Conservation (phyloP, 2,888 invertebrate genomes). For the Dorcus hopei region DNA sequence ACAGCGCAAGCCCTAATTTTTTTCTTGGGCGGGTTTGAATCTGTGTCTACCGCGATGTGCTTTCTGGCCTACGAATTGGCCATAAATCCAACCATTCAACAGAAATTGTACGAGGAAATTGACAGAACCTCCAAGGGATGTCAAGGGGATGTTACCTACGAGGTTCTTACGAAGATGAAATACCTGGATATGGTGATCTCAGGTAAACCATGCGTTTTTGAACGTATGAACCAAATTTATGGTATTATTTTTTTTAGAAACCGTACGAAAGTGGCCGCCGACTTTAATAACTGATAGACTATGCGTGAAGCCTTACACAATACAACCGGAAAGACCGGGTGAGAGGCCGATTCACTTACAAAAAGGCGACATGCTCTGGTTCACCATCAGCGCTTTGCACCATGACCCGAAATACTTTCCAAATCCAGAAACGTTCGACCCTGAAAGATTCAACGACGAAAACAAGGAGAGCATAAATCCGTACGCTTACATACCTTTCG, state of each 20-base stretch:
- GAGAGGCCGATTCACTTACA: slow-evolving; percentile 23
- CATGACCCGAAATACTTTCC: slow-evolving; percentile 34
- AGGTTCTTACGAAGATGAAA: slow-evolving; percentile 53
- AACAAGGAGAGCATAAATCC: slow-evolving; percentile 53
- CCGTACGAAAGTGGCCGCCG: slow-evolving; percentile 35
- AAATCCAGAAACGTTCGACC: slow-evolving; percentile 38
- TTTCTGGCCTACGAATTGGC: slow-evolving; percentile 58
- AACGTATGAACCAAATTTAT: no score
- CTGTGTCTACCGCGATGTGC: slow-evolving; percentile 47
- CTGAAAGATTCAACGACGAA: slow-evolving; percentile 50
- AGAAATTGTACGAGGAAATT: slow-evolving; percentile 52
- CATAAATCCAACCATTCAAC: slow-evolving; percentile 57
- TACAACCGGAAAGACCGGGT: slow-evolving; percentile 1
- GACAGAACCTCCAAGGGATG: slow-evolving; percentile 23
- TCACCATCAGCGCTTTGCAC: slow-evolving; percentile 36
- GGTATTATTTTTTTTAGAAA: slow-evolving; percentile 18
- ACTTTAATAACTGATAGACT: slow-evolving; percentile 25
- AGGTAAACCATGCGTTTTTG: slow-evolving; percentile 34
- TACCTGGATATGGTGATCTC: slow-evolving; percentile 63
- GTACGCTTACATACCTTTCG: slow-evolving; percentile 42
- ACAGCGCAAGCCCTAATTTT: slow-evolving; percentile 56
- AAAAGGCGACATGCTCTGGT: slow-evolving; percentile 22
- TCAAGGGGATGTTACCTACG: slow-evolving; percentile 51
- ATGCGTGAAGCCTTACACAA: slow-evolving; percentile 24
- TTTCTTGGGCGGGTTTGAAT: slow-evolving; percentile 54